Evolutionary conservation across 2,888 invertebrate species (phyloP).

Genomic region (Aphrophora alni): DNA sequence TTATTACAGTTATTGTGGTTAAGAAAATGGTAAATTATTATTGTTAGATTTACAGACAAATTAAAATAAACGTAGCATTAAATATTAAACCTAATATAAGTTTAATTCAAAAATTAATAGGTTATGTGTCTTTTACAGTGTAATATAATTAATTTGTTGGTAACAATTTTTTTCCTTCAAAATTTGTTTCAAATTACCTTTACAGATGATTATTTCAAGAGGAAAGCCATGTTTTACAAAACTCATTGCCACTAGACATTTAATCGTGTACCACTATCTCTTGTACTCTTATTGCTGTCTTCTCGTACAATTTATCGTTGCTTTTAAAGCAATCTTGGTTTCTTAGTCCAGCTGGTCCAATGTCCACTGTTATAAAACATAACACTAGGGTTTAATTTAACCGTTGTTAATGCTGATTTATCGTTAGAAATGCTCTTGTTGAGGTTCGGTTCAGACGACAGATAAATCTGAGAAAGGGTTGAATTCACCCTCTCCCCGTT

Average conservation of each 20-base stretch:
- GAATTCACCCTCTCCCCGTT: not conserved
- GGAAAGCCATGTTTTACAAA: not conserved
- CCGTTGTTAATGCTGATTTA: not conserved
- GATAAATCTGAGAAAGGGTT: not conserved
- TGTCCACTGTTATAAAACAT: not conserved
- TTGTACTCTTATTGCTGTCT: conserved; percentile 3
- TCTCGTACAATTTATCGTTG: conserved; percentile 10
- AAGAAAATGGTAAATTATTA: too few relatives aligned
- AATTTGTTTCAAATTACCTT: too few relatives aligned
- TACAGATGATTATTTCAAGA: too few relatives aligned
- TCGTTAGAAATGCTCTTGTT: not conserved
- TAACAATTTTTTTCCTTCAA: too few relatives aligned
- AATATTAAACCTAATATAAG: too few relatives aligned
- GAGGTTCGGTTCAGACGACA: not conserved
- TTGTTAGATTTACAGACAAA: too few relatives aligned
- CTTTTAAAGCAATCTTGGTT: conserved; percentile 31
- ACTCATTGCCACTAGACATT: not conserved
- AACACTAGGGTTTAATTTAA: not conserved
- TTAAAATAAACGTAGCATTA: too few relatives aligned
- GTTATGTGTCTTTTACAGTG: too few relatives aligned
- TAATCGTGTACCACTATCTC: too few relatives aligned
- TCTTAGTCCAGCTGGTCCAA: conserved; percentile 28
- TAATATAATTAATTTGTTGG: too few relatives aligned
- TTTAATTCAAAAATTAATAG: too few relatives aligned
- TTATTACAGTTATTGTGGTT: too few relatives aligned